Evolutionary conservation across 2,888 invertebrate species (phyloP), one percentile per base, ranked within the genome.

Genomic region (Cosmia pyralina): DNA sequence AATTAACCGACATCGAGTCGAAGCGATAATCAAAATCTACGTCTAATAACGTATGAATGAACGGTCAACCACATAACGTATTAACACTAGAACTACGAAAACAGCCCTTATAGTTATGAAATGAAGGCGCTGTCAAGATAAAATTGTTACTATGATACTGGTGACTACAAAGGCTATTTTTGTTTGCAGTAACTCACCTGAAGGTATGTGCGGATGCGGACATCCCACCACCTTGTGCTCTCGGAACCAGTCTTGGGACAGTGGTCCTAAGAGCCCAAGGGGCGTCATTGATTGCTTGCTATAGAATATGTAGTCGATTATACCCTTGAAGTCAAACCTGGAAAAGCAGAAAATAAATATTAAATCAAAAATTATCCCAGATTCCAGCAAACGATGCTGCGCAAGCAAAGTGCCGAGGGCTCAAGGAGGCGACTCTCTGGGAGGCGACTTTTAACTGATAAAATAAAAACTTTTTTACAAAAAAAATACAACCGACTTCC

Each of bases 221-320:
- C 99, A 99, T 83, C 99, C 99, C 79, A 99, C 98, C 79, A 99
- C 98, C 96, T 99, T 99, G 96, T 99, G 99, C 89, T 99, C 98
- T 88, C 98, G 97, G 94, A 98, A 97, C 99, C 99, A 99, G 81
- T 98, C 98, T 87, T 98, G 97, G 81, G 99, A 99, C 73, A 99
- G 96, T 2, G 99, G 99, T 2, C 99, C 99, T 70, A 99, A 96
- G 71, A 99, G 97, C 73, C 99, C 99, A 77, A 99, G 96, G 44
- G 99, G 98, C 88, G 98, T 98, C 98, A 99, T 98, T 92, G 98
- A 98, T 93, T 98, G 98, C 93, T 98, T 98, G 85, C 99, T 98
- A 94, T 98, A 99, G 97, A 99, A 99, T 94, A 99, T 99, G 97
- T 99, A 99, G 96, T 99, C 99, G 92, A 99, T 99, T 93, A 99